A percentile compares a stretch with the other conserved stretches of the same genome.
Evolutionary conservation across 2,113 vertebrate species (phyloP).

Genomic region (Podarcis raffonei): DNA sequence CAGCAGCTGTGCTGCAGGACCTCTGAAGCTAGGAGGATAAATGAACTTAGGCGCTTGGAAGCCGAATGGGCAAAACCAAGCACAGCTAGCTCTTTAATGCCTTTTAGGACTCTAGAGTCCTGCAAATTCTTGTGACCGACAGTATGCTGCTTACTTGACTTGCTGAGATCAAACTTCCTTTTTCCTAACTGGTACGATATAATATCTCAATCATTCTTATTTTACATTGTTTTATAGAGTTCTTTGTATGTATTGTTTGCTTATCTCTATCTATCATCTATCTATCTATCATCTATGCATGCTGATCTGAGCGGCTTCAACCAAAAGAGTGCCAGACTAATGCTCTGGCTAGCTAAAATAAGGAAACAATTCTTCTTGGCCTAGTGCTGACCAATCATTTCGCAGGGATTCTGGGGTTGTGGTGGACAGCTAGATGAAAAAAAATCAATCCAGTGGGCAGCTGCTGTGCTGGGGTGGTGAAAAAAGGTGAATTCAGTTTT

Average conservation of each 20-base stretch:
- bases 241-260: background rate
- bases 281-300: too few relatives aligned
- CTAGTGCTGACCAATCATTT: background rate
- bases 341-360: background rate
- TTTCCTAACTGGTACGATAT: background rate
- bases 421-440: too few relatives aligned
- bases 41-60: constrained; percentile 7
- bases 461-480: background rate
- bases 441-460: too few relatives aligned
- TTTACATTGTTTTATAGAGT: background rate
- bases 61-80: constrained; percentile 39
- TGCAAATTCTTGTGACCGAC: constrained; percentile 24
- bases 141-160: constrained; percentile 23
- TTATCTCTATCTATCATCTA: background rate
- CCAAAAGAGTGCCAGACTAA: background rate
- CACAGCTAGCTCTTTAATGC: background rate
- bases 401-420: too few relatives aligned
- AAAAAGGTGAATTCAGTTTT: background rate
- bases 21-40: constrained; percentile 25
- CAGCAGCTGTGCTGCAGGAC: constrained; percentile 6
- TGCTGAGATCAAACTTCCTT: constrained; percentile 30
- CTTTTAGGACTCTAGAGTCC: constrained; percentile 29
- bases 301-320: background rate
- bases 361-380: background rate
- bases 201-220: background rate